A percentile compares a stretch with the other conserved stretches of the same genome.
These are phyloP conservation scores for Merluccius polli DNA, from an alignment of 2,797 vertebrate genomes.

Conservation along the genomic window DNA sequence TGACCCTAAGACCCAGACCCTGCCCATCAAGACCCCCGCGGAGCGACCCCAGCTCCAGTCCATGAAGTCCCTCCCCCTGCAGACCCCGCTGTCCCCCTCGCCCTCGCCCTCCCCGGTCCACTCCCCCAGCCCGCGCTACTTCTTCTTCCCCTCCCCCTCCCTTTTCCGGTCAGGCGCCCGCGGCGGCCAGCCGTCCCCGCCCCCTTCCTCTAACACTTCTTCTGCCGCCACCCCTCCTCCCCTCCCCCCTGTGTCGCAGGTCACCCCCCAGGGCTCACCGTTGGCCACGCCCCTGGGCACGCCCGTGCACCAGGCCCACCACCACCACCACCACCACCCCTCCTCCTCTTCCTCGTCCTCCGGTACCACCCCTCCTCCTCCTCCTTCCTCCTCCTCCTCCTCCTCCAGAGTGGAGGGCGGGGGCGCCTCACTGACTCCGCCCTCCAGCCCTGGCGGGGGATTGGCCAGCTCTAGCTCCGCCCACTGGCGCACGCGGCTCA, in stretches of 20 bases:
- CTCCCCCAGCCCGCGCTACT: slow-evolving; percentile 76
- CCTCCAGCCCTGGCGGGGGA: slow-evolving; percentile 79
- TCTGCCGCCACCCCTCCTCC: slow-evolving; percentile 69
- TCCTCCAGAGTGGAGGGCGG: slow-evolving; percentile 75
- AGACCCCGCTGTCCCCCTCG: slow-evolving; percentile 63
- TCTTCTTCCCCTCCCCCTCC: slow-evolving; percentile 77
- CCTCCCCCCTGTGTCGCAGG: slow-evolving; percentile 78
- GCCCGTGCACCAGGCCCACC: slow-evolving; percentile 83
- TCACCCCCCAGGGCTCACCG: slow-evolving; percentile 83
- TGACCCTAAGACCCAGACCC: slow-evolving; percentile 87
- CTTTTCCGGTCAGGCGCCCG: slow-evolving; percentile 76
- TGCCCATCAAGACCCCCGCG: slow-evolving; percentile 80
- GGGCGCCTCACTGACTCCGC: slow-evolving; percentile 79
- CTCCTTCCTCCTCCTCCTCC: slow-evolving; percentile 84
- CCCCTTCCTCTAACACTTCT: slow-evolving; percentile 58
- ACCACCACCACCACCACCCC: slow-evolving; percentile 75
- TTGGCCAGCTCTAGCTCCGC: slow-evolving; percentile 83
- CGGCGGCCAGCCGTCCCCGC: slow-evolving; percentile 7
- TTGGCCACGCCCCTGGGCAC: slow-evolving; percentile 87
- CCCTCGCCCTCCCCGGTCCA: slow-evolving; percentile 77
- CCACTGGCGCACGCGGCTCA: slow-evolving; percentile 89
- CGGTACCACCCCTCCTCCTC: slow-evolving; percentile 84
- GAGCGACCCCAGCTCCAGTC: slow-evolving; percentile 80
- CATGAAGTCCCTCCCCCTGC: slow-evolving; percentile 82
- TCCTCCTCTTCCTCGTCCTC: slow-evolving; percentile 86